Conservation (phyloP, 2,113 vertebrate genomes). For the Salvelinus sp. region DNA sequence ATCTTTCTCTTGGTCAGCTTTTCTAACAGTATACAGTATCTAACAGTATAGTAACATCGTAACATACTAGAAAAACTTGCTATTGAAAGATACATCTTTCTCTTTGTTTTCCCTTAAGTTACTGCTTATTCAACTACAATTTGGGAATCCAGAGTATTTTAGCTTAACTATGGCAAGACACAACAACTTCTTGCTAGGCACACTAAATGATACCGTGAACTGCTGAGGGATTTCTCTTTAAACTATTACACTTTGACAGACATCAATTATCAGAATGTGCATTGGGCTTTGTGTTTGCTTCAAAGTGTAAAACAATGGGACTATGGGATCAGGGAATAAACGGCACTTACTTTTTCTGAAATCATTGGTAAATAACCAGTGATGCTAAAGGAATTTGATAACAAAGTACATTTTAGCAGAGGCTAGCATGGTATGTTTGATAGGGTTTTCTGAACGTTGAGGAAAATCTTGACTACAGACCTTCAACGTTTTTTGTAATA, state of each 20-base stretch:
- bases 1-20: too few relatives aligned
- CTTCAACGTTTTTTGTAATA: not conserved
- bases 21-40: too few relatives aligned
- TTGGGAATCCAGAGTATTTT: not conserved
- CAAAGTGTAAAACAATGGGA: not conserved
- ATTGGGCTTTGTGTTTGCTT: not conserved
- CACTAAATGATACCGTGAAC: not conserved
- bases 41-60: too few relatives aligned
- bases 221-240: not conserved
- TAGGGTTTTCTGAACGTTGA: constrained; percentile 17
- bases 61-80: not conserved
- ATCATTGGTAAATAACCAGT: not conserved
- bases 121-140: not conserved
- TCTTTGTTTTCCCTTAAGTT: not conserved
- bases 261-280: not conserved
- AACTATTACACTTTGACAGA: not conserved
- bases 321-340: not conserved
- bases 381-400: not conserved
- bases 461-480: constrained; percentile 19
- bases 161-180: not conserved
- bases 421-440: constrained; percentile 9
- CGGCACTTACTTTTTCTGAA: not conserved
- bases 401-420: not conserved
- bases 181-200: not conserved
- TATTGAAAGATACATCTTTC: not conserved